Percentiles rank a stretch among this genome's conserved stretches.
Evolutionary conservation across 2,888 invertebrate genomes (phyloP).

Genomic region (Barypeithes pellucidus): DNA sequence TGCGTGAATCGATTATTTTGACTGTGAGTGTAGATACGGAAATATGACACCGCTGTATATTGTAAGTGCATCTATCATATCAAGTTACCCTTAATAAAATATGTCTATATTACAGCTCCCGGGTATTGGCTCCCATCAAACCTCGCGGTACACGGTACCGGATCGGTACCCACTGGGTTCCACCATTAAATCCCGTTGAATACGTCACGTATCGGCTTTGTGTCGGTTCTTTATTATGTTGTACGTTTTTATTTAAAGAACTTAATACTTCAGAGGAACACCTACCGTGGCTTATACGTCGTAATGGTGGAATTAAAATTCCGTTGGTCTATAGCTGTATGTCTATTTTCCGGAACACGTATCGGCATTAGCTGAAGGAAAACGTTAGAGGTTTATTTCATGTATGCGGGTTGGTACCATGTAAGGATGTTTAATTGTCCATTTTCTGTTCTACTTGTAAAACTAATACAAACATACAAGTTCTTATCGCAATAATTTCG

Average conservation of each 20-base stretch:
- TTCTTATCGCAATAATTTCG: too few species aligned
- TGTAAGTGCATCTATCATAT: too few species aligned
- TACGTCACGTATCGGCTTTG: slow-evolving; percentile 37
- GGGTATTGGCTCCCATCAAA: too few species aligned
- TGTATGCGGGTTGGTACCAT: neutral
- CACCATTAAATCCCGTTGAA: slow-evolving; percentile 12
- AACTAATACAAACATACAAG: too few species aligned
- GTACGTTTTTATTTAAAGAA: slow-evolving; percentile 29
- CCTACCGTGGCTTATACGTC: slow-evolving; percentile 34
- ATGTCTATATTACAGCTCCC: slow-evolving; percentile 14
- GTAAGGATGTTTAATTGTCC: neutral
- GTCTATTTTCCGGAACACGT: slow-evolving; percentile 40
- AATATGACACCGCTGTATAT: too few species aligned
- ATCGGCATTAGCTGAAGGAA: slow-evolving; percentile 12
- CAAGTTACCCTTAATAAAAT: slow-evolving; percentile 12
- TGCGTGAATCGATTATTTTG: too few species aligned
- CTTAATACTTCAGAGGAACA: slow-evolving; percentile 33
- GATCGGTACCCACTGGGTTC: slow-evolving; percentile 3
- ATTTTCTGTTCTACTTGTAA: neutral
- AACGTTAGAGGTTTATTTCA: slow-evolving; percentile 8
- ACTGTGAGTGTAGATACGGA: too few species aligned
- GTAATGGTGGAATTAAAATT: slow-evolving; percentile 37
- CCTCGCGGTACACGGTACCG: neutral
- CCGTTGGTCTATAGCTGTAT: slow-evolving; percentile 26
- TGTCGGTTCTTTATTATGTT: slow-evolving; percentile 35